Base-by-base conservation (phyloP, 2,113 vertebrate genomes). In the Corythornis vintsioides region DNA sequence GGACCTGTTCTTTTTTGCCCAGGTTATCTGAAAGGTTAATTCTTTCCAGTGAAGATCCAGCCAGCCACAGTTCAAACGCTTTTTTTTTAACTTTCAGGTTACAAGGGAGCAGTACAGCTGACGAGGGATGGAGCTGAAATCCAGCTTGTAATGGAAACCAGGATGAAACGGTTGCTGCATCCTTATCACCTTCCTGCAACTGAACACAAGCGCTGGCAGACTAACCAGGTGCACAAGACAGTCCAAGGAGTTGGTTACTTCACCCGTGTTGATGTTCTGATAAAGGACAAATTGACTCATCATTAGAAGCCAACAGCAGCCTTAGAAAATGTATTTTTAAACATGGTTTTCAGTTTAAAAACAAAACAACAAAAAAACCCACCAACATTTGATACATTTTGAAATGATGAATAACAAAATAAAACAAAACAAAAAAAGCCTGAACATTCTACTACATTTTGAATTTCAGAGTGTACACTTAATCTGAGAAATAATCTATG, bases 151-250 rank as follows among this genome's bases (percentile, higher is more conserved):
- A 95, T 92, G 82, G 92, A 90, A 96, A 96, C 91, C 75, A 71
- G 94, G 89, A 93, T 94, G 94, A 94, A 94, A 96, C 7, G 33
- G 84, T 87, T 60, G 52, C 92, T 79, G 84, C 67, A 19, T 73
- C 96, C 95, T 96, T 96, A 96, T 96, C 95, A 87, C 81, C 89
- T 59, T 77, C 13, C 71, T 75, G 86, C 93, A 90, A 96, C 86
- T 84, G 92, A 84, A 43, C 92, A 65, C 61, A 3, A 74, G 42
- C 3, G 9, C 66, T 18, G 25, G 55, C 86, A 84, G 92, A 40
- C 59, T 24, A 20, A 79, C 70, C 77, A 75, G 10, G 4, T 9
- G 75, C 74, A 26, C 15, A 10, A 61, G 71, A 70, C 89, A 89
- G 94, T 64, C 2, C 19, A 65, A 24, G 29, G 80, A 96, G 88